Percentiles rank a stretch among this genome's conserved stretches.
Conservation (phyloP, 1,140 invertebrate species). For the Neuroterus valhalla region DNA sequence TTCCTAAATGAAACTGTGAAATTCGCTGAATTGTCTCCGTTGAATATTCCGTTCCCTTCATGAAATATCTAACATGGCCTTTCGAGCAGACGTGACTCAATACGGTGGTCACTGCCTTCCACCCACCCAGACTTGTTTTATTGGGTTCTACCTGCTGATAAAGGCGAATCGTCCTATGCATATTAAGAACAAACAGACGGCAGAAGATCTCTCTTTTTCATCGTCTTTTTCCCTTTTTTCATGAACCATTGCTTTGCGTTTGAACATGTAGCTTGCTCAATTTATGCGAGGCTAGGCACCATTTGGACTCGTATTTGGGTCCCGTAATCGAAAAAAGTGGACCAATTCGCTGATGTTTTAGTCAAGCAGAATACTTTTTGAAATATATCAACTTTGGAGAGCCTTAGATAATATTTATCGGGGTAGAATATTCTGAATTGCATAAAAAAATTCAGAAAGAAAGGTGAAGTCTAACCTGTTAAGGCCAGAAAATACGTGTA, state of each 20-base stretch:
- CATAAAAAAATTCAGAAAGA: too few species aligned
- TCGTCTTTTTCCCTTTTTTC: constrained; percentile 6
- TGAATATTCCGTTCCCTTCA: constrained; percentile 13
- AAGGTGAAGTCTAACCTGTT: too few species aligned
- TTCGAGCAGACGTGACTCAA: constrained; percentile 24
- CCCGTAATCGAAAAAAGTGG: neutral
- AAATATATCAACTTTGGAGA: neutral
- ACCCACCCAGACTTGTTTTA: constrained; percentile 12
- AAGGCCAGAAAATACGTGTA: too few species aligned
- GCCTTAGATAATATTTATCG: neutral
- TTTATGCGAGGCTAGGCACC: constrained; percentile 43
- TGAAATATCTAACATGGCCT: constrained; percentile 28
- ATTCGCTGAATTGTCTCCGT: neutral
- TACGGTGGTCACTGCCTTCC: constrained; percentile 15
- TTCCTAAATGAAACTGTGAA: neutral
- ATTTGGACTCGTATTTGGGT: constrained; percentile 19
- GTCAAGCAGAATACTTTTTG: too few species aligned
- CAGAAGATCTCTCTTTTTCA: neutral
- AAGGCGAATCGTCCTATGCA: constrained; percentile 35
- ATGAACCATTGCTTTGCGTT: constrained; percentile 45
- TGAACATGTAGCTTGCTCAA: constrained; percentile 50
- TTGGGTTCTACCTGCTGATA: constrained; percentile 1
- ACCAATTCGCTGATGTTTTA: neutral
- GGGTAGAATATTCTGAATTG: neutral
- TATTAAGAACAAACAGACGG: constrained; percentile 43